Evolutionary conservation across 2,888 invertebrate genomes (phyloP), one percentile per base, ranked within the genome.

Genomic region (Pandemis heparana): DNA sequence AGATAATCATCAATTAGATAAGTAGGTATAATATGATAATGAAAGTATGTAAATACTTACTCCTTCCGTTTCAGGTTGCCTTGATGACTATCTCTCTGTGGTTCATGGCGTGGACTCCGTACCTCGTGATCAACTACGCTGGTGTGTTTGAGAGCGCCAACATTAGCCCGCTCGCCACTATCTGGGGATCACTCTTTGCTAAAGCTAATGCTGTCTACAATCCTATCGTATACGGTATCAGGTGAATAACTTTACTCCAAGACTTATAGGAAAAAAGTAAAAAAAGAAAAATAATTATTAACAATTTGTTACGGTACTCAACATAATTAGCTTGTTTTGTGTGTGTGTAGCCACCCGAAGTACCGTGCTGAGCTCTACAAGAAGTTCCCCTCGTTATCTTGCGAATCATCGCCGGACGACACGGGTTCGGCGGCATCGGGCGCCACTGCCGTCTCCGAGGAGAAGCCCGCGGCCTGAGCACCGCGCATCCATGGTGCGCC

Each of bases 21-120:
- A 32, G 23, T 32, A 2, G 4, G 23, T 2, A 32, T 32, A 32
- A 32, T 32, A 32, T 46, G 14, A 46, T 5, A 46, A 14, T 12
- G 12, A 14, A 62, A 7, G 12, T 12, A 23, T 51, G 16, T 46
- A 32, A 48, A 18, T 41, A 16, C 32, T 63, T 70, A 68, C 71
- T 38, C 48, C 32, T 56, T 14, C 59, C 51, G 14, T 77, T 78
- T 10, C 79, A 96, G 95, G 97, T 98, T 70, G 98, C 98, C 70
- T 94, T 98, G 85, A 97, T 97, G 95, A 98, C 98, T 76, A 97
- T 98, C 82, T 96, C 97, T 0, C 92, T 98, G 79, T 99, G 98
- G 97, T 97, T 98, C 94, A 96, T 98, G 95, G 98, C 98, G 64
- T 99, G 98, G 98, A 97, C 98, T 38, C 98, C 98, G 9, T 98